phyloP scores from a whole-genome alignment of 2,888 invertebrate species.

The Meandrusa payeni region DNA sequence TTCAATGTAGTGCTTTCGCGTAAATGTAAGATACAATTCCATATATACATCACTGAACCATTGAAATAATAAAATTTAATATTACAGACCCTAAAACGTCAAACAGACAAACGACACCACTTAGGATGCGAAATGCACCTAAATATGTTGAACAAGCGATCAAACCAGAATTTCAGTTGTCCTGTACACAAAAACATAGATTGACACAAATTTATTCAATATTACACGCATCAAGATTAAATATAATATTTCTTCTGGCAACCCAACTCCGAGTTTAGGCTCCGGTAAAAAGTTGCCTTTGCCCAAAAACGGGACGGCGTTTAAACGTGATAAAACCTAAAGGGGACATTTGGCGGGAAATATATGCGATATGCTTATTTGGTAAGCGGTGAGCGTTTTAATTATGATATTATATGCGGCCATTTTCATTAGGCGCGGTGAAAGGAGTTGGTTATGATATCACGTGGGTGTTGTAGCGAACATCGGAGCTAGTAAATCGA shows the following conservation, averaged over 20 bases:
- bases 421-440: conserved; percentile 25
- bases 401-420: conserved; percentile 31
- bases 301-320: conserved; percentile 47
- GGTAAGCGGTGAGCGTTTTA: conserved; percentile 35
- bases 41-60: too few species aligned
- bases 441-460: conserved; percentile 20
- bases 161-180: conserved; percentile 16
- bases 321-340: conserved; percentile 45
- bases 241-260: conserved; percentile 46
- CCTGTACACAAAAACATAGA: conserved; percentile 13
- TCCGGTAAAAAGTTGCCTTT: conserved; percentile 51
- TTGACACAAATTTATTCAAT: conserved; percentile 23
- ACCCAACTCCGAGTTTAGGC: conserved; percentile 44
- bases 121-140: conserved; percentile 1
- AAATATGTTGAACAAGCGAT: conserved; percentile 24
- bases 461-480: conserved; percentile 2
- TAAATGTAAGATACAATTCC: too few species aligned
- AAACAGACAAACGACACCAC: conserved; percentile 5
- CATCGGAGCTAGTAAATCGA: neutral
- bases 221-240: conserved; percentile 55
- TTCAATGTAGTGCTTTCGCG: too few species aligned
- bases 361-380: conserved; percentile 54
- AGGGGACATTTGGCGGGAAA: conserved; percentile 47
- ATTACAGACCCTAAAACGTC: too few species aligned
- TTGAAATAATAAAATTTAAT: too few species aligned